phyloP scores from a whole-genome alignment of 1,140 invertebrate genomes.

The Pachypeltis micranthus region DNA sequence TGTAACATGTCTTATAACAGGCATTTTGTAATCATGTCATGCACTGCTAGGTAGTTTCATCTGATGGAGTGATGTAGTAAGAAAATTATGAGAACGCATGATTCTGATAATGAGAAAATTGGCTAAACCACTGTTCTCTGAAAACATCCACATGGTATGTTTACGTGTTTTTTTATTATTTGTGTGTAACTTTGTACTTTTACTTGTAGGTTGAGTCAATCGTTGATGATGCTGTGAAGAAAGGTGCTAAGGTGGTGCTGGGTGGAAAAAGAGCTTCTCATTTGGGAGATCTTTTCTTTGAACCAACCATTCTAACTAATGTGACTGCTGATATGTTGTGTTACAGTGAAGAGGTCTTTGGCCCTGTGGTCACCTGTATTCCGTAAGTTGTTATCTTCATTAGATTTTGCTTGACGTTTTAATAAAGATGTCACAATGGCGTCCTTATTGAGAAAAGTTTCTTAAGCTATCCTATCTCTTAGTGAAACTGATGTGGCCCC shows the following conservation, averaged over 20 bases:
- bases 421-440: too few relatives aligned
- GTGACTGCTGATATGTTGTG: slow-evolving; percentile 71
- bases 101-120: slow-evolving; percentile 1
- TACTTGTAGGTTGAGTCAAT: slow-evolving; percentile 46
- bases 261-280: slow-evolving; percentile 61
- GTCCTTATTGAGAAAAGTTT: too few relatives aligned
- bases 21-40: too few relatives aligned
- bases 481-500: too few relatives aligned
- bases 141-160: background rate
- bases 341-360: slow-evolving; percentile 88
- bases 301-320: slow-evolving; percentile 79
- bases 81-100: background rate
- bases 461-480: too few relatives aligned
- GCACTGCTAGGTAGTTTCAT: too few relatives aligned
- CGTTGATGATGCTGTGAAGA: slow-evolving; percentile 71
- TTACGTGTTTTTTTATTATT: background rate
- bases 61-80: too few relatives aligned
- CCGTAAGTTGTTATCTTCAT: slow-evolving; percentile 43
- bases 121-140: background rate
- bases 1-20: too few relatives aligned
- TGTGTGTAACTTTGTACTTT: too few relatives aligned
- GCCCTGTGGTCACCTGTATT: slow-evolving; percentile 77
- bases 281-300: slow-evolving; percentile 69
- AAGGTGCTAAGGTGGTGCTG: slow-evolving; percentile 71
- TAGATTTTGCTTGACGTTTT: too few relatives aligned